Evolutionary conservation across 2,797 vertebrate species (phyloP).

Genomic region (Gila robusta): DNA sequence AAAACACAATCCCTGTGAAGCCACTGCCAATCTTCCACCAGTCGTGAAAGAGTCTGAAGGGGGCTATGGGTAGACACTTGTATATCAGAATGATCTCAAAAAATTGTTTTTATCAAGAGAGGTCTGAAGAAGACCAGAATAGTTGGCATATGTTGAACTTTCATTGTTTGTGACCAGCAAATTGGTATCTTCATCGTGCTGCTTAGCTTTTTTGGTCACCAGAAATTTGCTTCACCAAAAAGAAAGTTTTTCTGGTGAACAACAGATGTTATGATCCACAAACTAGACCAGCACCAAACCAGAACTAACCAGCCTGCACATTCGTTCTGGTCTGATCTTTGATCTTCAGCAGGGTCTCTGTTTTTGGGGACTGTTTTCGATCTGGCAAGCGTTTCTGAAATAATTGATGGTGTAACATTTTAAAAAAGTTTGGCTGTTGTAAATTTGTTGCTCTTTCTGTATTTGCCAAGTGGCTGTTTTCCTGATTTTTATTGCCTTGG

Average conservation of each 20-base stretch:
- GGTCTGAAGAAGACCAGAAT: slow-evolving; percentile 37
- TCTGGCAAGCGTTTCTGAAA: slow-evolving; percentile 64
- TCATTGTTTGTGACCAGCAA: neutral
- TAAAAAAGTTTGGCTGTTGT: slow-evolving; percentile 63
- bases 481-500: slow-evolving; percentile 67
- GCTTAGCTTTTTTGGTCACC: neutral
- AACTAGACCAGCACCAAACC: neutral
- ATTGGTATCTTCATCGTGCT: neutral
- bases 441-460: slow-evolving; percentile 68
- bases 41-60: slow-evolving; percentile 51
- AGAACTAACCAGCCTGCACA: neutral
- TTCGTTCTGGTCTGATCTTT: neutral
- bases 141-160: neutral
- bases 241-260: neutral
- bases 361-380: slow-evolving; percentile 50
- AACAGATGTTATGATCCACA: neutral
- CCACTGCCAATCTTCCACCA: slow-evolving; percentile 65
- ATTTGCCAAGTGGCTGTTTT: slow-evolving; percentile 70
- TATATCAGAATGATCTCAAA: slow-evolving; percentile 59
- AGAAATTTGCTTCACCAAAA: neutral
- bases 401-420: slow-evolving; percentile 67
- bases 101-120: slow-evolving; percentile 56
- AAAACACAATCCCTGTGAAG: slow-evolving; percentile 66
- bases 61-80: slow-evolving; percentile 57
- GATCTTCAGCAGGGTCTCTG: neutral